Base-by-base conservation (phyloP, 2,888 invertebrate species). In the Ethmia dodecea region DNA sequence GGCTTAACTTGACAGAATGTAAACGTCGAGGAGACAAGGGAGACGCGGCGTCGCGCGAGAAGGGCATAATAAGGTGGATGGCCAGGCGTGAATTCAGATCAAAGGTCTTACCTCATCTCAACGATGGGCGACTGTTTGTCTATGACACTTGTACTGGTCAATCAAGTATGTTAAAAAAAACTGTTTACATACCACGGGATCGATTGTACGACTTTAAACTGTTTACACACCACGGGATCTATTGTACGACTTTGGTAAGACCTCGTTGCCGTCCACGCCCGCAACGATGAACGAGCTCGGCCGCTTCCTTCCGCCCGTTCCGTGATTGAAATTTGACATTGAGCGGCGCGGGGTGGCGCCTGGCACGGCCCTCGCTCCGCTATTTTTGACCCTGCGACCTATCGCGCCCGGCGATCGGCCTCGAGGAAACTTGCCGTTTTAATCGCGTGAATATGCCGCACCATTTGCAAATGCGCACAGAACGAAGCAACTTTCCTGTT, bases 321-420 rank as follows among this genome's bases (percentile, higher is more conserved):
- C 60, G 61, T 79, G 80, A 80, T 81, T 80, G 76, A 77, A 84
- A 75, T 79, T 80, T 83, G 83, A 81, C 83, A 80, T 81, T 80
- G 83, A 78, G 47, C 40, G 45, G 48, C 41, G 67, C 65, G 59
- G 79, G 78, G 80, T 68, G 79, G 81, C 75, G 73, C 84, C 83
- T 78, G 86, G 86, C 70, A 86, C 86, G 76, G 72, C 69, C 70
- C 72, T 70, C 71, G 71, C 75, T 46, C 47, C 50, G 50, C 60
- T 79, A 75, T 75, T 79, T 81, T 75, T 78, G 81, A 83, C 81
- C 81, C 77, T 75, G 74, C 74, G 64, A 69, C 75, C 74, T 83
- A 86, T 86, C 84, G 79, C 76, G 49, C 48, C 28, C 67, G 74
- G 72, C 76, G 77, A 84, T 84, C 84, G 80, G 72, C 86, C 81